phyloP scores from a whole-genome alignment of 2,888 invertebrate genomes.

The Lymantria dispar region DNA sequence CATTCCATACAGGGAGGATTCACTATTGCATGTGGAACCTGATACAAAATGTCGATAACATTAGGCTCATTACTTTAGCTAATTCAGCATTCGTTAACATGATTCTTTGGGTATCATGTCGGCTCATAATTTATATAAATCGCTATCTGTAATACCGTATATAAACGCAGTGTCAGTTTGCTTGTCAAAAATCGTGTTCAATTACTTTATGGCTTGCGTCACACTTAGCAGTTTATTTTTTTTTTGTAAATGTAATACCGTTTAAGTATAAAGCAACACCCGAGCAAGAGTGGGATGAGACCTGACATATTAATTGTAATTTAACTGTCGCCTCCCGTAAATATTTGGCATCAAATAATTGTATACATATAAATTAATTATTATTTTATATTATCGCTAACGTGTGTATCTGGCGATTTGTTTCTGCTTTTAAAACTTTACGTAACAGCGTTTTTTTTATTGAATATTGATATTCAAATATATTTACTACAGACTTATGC shows the following conservation, averaged over 20 bases:
- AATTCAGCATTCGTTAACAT: slow-evolving; percentile 7
- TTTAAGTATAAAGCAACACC: slow-evolving; percentile 33
- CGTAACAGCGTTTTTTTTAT: no score
- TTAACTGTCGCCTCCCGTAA: background rate
- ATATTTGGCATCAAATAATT: background rate
- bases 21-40: slow-evolving; percentile 30
- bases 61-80: slow-evolving; percentile 13
- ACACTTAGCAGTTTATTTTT: slow-evolving; percentile 41
- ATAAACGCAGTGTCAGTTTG: slow-evolving; percentile 14
- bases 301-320: slow-evolving; percentile 20
- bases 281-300: slow-evolving; percentile 27
- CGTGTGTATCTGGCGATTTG: no score
- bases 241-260: slow-evolving; percentile 41
- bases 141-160: slow-evolving; percentile 12
- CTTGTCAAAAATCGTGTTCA: slow-evolving; percentile 28
- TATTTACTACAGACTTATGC: no score
- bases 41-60: slow-evolving; percentile 18
- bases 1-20: slow-evolving; percentile 55
- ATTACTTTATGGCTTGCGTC: slow-evolving; percentile 42
- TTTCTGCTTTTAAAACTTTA: no score
- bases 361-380: background rate
- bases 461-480: no score
- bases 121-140: slow-evolving; percentile 4
- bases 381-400: background rate
- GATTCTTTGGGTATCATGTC: slow-evolving; percentile 22